Base-by-base conservation (phyloP, 1,140 invertebrate genomes). In the Drosophila bocki region DNA sequence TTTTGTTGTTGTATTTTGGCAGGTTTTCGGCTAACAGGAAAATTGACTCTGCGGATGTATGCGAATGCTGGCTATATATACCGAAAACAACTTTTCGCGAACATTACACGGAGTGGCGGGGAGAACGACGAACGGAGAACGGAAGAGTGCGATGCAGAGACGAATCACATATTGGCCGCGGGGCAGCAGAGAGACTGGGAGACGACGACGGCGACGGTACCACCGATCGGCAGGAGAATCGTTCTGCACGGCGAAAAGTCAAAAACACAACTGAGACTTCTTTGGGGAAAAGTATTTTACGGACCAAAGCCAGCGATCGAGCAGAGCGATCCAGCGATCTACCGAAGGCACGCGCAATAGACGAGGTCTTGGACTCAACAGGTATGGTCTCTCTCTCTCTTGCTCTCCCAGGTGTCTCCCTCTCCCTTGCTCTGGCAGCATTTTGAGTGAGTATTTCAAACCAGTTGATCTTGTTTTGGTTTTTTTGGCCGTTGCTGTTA, bases 241-340 rank as follows among this genome's bases (percentile, higher is more conserved):
- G 84, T 87, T 87, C 84, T 87, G 84, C 80, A 81, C 84, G 85
- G 74, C 84, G 85, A 88, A 87, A 78, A 87, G 84, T 84, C 84
- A 88, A 87, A 87, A 87, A 88, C 84, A 78, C 84, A 87, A 87
- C 85, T 87, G 84, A 88, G 80, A 84, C 84, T 84, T 88, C 84
- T 84, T 84, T 78, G 84, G 83, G 84, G 76, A 87, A 87, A 87
- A 88, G 77, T 87, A 84, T 88, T 87, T 87, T 83, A 87, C 83
- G 82, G 81, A 83, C 56, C 72, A 42, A 50, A 42, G 58, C 12
- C 32, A 39, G 37, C 63, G 37, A 68, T 62, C 62, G 35, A 11
- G n/a, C n/a, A n/a, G 12, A 53, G 50, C 60, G 47, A 53, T 53
- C 61, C 68, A 58, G 39, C 67, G 67, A 70, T 67, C 62, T n/a